These are phyloP conservation scores for Pollachius pollachius DNA, from an alignment of 2,113 vertebrate species.

Conservation along the genomic window DNA sequence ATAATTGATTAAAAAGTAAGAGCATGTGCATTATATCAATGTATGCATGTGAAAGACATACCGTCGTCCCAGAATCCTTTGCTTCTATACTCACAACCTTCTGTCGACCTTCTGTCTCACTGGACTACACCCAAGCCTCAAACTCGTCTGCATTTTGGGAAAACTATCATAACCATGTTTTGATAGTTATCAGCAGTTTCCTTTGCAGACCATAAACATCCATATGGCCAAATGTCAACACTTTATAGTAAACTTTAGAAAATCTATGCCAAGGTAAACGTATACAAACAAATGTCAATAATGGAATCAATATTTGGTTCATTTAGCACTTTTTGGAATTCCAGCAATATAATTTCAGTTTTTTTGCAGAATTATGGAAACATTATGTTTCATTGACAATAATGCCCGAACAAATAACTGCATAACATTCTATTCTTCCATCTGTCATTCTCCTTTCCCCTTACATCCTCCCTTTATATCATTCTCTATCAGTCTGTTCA, in stretches of 20 bases:
- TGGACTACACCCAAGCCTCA: too few relatives aligned
- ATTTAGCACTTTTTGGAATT: conserved; percentile 9
- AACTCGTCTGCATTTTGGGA: not conserved
- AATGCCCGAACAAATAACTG: conserved; percentile 14
- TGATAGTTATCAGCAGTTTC: too few relatives aligned
- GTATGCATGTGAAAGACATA: conserved; percentile 48
- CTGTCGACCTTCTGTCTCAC: conserved; percentile 12
- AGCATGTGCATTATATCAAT: conserved; percentile 38
- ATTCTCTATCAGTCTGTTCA: conserved; percentile 32
- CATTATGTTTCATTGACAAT: conserved; percentile 36
- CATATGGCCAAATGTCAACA: too few relatives aligned
- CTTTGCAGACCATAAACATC: too few relatives aligned
- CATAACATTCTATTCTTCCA: conserved; percentile 9
- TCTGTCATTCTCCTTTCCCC: not conserved
- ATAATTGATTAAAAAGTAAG: conserved; percentile 36
- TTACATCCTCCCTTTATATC: conserved; percentile 6
- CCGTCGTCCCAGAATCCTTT: conserved; percentile 13
- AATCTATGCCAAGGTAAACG: conserved; percentile 13
- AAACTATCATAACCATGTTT: not conserved
- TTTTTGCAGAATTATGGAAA: conserved; percentile 22
- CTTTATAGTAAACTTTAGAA: not conserved
- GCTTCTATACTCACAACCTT: conserved; percentile 38
- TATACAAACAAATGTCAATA: conserved; percentile 7
- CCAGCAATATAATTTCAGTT: not conserved
- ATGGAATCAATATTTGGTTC: conserved; percentile 33